Evolutionary conservation across 2,888 invertebrate species (phyloP).

Genomic region (Griposia aprilina): DNA sequence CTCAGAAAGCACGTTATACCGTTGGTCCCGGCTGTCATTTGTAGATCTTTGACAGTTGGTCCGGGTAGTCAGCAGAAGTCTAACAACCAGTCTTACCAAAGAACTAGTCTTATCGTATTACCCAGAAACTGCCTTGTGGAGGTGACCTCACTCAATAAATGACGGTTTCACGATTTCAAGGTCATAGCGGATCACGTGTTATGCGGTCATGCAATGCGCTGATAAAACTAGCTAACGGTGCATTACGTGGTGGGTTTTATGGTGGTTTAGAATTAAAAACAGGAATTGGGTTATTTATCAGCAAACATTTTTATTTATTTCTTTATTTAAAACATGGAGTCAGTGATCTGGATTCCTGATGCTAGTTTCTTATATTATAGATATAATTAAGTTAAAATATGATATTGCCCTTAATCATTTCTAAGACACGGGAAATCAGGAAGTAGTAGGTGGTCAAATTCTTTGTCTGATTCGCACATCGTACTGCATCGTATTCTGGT

Average conservation of each 20-base stretch:
- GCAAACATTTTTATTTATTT: too few relatives aligned
- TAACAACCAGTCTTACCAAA: not conserved
- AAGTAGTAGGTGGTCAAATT: too few relatives aligned
- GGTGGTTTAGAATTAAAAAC: not conserved
- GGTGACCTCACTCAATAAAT: constrained; percentile 3
- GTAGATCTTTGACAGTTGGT: not conserved
- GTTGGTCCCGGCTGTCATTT: not conserved
- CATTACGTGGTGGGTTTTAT: not conserved
- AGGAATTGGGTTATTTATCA: not conserved
- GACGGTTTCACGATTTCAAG: constrained; percentile 32
- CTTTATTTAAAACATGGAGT: too few relatives aligned
- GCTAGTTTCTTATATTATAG: not conserved
- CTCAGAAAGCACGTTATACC: not conserved
- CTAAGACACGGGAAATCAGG: not conserved
- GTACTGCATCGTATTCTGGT: not conserved
- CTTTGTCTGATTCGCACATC: not conserved
- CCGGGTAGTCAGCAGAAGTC: not conserved
- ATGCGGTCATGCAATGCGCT: constrained; percentile 34
- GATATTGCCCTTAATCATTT: not conserved
- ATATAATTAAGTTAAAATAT: not conserved
- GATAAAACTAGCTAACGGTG: constrained; percentile 41
- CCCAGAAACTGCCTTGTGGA: not conserved
- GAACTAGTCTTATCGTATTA: not conserved
- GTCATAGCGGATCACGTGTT: constrained; percentile 54
- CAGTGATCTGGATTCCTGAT: not conserved